Percentiles rank a stretch among this genome's conserved stretches.
Conservation (phyloP, 2,113 vertebrate genomes). For the Echinops telfairi region DNA sequence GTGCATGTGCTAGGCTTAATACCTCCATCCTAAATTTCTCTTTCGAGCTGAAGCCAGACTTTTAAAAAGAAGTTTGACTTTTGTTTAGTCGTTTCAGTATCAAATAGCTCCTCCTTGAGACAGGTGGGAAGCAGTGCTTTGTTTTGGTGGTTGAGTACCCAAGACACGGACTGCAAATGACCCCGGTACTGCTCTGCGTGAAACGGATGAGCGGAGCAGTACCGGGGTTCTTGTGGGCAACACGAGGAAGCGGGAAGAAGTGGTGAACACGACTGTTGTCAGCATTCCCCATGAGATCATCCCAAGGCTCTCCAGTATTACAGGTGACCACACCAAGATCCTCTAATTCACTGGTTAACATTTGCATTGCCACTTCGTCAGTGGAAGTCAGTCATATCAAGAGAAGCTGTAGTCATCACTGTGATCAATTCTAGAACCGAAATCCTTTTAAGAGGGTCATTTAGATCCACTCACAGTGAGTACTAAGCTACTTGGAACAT, state of each 20-base stretch:
- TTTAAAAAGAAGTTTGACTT: not conserved
- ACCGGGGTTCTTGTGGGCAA: not conserved
- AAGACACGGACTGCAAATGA: too few relatives aligned
- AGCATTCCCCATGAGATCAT: not conserved
- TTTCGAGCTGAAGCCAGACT: constrained; percentile 9
- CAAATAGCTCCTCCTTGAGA: not conserved
- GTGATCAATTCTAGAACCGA: not conserved
- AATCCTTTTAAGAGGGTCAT: not conserved
- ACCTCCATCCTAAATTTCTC: not conserved
- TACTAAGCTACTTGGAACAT: not conserved
- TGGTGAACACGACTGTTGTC: not conserved
- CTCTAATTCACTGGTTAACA: too few relatives aligned
- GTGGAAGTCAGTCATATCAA: too few relatives aligned
- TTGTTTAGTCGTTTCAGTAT: constrained; percentile 28
- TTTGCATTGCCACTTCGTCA: too few relatives aligned
- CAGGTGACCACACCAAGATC: too few relatives aligned
- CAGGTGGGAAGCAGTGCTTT: not conserved
- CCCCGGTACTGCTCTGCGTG: too few relatives aligned
- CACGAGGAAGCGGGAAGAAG: not conserved
- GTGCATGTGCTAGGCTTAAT: not conserved
- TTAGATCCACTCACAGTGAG: not conserved
- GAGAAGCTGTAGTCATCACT: too few relatives aligned
- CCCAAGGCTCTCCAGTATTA: constrained; percentile 39
- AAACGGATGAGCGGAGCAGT: too few relatives aligned
- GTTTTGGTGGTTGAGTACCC: not conserved